Base-by-base conservation (phyloP, 2,113 vertebrate species). In the Hipposideros armiger region DNA sequence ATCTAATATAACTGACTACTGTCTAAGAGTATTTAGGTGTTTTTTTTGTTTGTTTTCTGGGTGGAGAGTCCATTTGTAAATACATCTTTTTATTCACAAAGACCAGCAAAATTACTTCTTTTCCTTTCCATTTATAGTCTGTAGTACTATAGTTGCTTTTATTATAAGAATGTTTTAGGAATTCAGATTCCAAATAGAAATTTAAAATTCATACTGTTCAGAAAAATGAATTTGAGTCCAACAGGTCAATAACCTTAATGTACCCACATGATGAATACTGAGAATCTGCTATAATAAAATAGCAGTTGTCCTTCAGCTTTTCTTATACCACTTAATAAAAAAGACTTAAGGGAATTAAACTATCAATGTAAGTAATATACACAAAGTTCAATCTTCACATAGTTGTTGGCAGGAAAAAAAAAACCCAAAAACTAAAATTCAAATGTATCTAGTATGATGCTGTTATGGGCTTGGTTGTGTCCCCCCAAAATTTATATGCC, bases 341-440 rank as follows among this genome's bases (percentile, higher is more conserved):
- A 72, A 69, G 14, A 80, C 40, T 87, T 94, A 66, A 22, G 87
- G 58, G 10, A 97, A 95, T 70, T 87, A 85, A 90, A 72, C 0
- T 7, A 83, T 56, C 22, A 17, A 56, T 22, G 58, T 1, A 67
- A 86, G 9, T 36, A 20, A 20, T 28, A 45, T 28, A 83, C 7
- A 73, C 13, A 69, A 82, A 62, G 40, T 54, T 78, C 8, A 73
- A 7, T 45, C 26, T 87, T 92, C 36, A 76, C 7, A 54, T 11
- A 70, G 36, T 24, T 73, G 78, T 30, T 62, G n/a, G 77, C 16
- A 89, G 11, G 26, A 20, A 85, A 74, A 87, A 69, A 85, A 69
- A 83, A 69, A 90, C 64, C 11, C 20, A 2, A 36, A 50, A 50
- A 50, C 47, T 69, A 56, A 92, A 74, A 64, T 64, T 77, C 22